phyloP scores from a whole-genome alignment of 2,797 vertebrate species.

The Chaetophractus vellerosus region DNA sequence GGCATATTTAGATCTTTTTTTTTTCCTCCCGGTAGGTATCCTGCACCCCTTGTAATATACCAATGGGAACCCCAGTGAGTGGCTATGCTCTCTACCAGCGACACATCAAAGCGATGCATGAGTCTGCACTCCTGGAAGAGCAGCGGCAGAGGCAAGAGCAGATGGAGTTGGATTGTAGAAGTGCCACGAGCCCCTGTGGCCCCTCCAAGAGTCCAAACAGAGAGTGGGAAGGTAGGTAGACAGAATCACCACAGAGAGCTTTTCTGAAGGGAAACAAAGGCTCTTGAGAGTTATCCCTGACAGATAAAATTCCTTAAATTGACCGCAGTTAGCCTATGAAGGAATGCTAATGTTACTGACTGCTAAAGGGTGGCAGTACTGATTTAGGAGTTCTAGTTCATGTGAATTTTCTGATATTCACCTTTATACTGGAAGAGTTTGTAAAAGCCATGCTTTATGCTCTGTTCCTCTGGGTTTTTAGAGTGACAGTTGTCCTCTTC shows the following conservation, averaged over 20 bases:
- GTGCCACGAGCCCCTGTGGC: conserved; percentile 90
- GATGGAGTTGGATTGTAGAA: conserved; percentile 93
- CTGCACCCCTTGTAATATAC: conserved; percentile 88
- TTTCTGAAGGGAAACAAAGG: background rate
- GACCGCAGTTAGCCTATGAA: background rate
- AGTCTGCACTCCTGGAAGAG: conserved; percentile 96
- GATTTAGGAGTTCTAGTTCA: background rate
- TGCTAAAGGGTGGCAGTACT: background rate
- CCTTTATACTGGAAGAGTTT: conserved; percentile 35
- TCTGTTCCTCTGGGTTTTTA: conserved; percentile 47
- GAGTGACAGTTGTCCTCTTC: background rate
- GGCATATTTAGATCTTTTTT: conserved; percentile 26
- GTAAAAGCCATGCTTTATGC: conserved; percentile 1
- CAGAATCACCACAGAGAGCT: background rate
- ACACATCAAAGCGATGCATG: conserved; percentile 97
- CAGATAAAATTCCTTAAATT: background rate
- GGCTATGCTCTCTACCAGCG: conserved; percentile 96
- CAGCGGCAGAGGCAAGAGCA: conserved; percentile 96
- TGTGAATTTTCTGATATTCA: conserved; percentile 24
- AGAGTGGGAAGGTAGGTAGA: conserved; percentile 95
- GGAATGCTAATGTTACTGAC: background rate
- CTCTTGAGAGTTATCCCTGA: background rate
- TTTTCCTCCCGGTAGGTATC: conserved; percentile 85
- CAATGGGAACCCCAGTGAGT: conserved; percentile 92
- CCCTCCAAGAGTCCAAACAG: conserved; percentile 93